These are phyloP conservation scores for Nothocercus julius DNA, from an alignment of 2,113 vertebrate species.

Conservation along the genomic window DNA sequence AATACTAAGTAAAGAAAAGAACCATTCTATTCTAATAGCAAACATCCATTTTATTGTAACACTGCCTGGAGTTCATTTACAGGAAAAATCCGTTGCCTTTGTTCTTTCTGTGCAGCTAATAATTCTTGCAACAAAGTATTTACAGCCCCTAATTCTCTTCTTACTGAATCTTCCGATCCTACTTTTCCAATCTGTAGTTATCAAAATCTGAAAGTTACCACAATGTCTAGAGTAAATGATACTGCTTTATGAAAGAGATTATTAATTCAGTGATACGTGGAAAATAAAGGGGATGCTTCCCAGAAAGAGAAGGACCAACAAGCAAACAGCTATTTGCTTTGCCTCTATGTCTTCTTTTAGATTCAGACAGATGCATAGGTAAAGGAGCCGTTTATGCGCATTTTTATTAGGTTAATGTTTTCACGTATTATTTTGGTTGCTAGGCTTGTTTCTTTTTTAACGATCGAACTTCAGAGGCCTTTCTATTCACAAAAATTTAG, in stretches of 20 bases:
- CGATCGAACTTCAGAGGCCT: background rate
- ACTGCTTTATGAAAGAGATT: background rate
- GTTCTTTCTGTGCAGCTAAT: background rate
- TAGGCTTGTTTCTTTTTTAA: background rate
- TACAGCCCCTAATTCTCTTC: background rate
- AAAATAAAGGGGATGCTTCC: background rate
- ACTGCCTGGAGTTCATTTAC: slow-evolving; percentile 58
- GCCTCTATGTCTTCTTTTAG: background rate
- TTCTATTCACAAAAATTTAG: background rate
- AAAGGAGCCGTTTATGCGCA: background rate
- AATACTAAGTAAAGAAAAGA: slow-evolving; percentile 31
- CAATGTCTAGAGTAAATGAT: background rate
- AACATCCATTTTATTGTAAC: slow-evolving; percentile 55
- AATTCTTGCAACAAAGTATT: slow-evolving; percentile 6
- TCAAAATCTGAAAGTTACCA: background rate
- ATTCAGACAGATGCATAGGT: background rate
- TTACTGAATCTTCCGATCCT: background rate
- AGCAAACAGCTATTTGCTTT: background rate
- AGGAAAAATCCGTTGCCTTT: slow-evolving; percentile 41
- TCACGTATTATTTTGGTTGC: background rate
- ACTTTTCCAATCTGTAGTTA: background rate
- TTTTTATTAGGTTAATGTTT: background rate
- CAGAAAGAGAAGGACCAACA: background rate
- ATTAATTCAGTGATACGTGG: background rate
- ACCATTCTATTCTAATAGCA: slow-evolving; percentile 48